Evolutionary conservation across 35 echinoderm and acorn worm species (phyloP).

Genomic region (Heliocidaris tuberculata): DNA sequence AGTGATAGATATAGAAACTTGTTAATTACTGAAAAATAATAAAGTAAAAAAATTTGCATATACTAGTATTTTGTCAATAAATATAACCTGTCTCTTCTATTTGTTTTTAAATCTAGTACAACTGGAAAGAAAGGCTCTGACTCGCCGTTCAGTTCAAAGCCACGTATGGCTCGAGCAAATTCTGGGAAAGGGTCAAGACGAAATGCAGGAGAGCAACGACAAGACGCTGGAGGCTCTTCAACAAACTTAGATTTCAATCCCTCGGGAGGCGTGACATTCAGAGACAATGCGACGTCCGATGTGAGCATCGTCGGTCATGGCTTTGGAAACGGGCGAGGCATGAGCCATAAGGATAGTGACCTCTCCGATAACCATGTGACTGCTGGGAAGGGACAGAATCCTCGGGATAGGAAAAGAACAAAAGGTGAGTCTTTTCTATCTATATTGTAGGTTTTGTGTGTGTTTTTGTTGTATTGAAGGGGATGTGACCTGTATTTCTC

Average conservation of each 20-base stretch:
- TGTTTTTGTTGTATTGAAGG: background rate
- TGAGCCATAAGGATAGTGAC: background rate
- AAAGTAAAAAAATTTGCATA: no score
- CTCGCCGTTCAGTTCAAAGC: slow-evolving; percentile 91
- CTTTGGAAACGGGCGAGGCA: slow-evolving; percentile 52
- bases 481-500: no score
- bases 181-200: slow-evolving; percentile 70
- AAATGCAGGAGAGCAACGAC: slow-evolving; percentile 48
- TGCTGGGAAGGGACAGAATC: slow-evolving; percentile 65
- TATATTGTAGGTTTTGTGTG: slow-evolving; percentile 1
- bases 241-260: slow-evolving; percentile 74
- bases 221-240: slow-evolving; percentile 49
- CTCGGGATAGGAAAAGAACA: slow-evolving; percentile 79
- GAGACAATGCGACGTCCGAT: slow-evolving; percentile 79
- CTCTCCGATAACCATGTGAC: slow-evolving; percentile 45
- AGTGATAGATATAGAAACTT: no score
- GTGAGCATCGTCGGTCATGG: slow-evolving; percentile 93
- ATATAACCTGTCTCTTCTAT: background rate
- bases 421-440: slow-evolving; percentile 58
- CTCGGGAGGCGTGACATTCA: slow-evolving; percentile 83
- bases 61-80: no score
- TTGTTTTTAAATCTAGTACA: background rate
- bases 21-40: no score
- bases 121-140: slow-evolving; percentile 62
- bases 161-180: slow-evolving; percentile 70